phyloP scores from a whole-genome alignment of 2,113 vertebrate species.

The Erpornis zantholeuca region DNA sequence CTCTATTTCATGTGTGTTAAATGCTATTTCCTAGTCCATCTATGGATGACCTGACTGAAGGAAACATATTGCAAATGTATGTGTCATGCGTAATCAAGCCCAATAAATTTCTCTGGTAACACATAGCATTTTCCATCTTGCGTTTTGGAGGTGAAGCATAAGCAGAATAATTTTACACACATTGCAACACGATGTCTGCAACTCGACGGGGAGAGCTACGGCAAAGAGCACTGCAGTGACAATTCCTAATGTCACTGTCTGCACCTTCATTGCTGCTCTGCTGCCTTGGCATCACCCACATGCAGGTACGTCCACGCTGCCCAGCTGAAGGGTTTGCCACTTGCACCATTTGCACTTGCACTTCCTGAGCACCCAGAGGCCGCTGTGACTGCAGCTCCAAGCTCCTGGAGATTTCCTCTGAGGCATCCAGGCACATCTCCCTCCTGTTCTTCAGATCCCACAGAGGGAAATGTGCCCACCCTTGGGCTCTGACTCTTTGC shows the following conservation, averaged over 20 bases:
- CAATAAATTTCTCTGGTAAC: neutral
- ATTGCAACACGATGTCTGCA: neutral
- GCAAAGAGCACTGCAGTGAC: neutral
- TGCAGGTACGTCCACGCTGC: neutral
- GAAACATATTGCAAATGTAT: conserved; percentile 44
- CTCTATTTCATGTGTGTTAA: neutral
- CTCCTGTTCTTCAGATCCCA: neutral
- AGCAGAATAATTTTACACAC: neutral
- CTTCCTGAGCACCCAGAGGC: neutral
- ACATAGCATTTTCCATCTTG: neutral
- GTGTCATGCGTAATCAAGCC: neutral
- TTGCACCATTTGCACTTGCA: neutral
- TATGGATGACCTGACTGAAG: conserved; percentile 31
- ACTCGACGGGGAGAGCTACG: neutral
- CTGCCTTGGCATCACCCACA: neutral
- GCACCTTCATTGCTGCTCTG: neutral
- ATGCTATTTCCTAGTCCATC: conserved; percentile 22
- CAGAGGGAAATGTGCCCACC: neutral
- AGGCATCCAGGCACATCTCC: neutral
- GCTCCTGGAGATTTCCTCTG: neutral
- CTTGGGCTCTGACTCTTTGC: neutral
- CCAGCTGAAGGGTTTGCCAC: neutral
- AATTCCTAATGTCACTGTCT: neutral
- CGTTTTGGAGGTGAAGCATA: neutral
- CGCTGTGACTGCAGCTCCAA: neutral